These are phyloP conservation scores for Ornithorhynchus anatinus DNA, from an alignment of 2,113 vertebrate species.

Conservation along the genomic window DNA sequence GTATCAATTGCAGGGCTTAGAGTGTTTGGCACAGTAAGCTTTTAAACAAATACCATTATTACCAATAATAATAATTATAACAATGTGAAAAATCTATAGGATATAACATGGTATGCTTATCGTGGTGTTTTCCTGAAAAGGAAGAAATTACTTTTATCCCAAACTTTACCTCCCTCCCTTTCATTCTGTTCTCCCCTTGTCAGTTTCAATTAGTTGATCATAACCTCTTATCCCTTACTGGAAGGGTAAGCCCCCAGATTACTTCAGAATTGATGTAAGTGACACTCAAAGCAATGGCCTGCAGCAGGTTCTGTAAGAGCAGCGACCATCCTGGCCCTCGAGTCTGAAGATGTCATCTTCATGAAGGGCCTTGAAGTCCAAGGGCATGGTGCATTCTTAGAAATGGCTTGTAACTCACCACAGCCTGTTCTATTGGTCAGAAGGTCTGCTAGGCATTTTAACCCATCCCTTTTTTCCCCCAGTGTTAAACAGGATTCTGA, in stretches of 20 bases:
- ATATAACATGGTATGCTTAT: slow-evolving; percentile 63
- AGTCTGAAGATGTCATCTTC: slow-evolving; percentile 66
- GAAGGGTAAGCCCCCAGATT: slow-evolving; percentile 75
- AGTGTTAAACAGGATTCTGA: too few species aligned
- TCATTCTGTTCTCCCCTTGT: slow-evolving; percentile 75
- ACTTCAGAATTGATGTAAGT: slow-evolving; percentile 79
- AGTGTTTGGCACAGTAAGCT: too few species aligned
- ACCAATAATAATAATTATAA: too few species aligned
- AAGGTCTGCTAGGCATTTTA: too few species aligned
- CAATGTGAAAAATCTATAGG: too few species aligned
- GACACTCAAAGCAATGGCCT: slow-evolving; percentile 75
- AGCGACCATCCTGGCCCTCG: slow-evolving; percentile 44
- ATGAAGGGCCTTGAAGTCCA: slow-evolving; percentile 65
- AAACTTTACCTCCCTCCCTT: slow-evolving; percentile 67
- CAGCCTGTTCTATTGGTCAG: too few species aligned
- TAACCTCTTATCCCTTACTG: slow-evolving; percentile 79
- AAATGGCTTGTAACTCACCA: too few species aligned
- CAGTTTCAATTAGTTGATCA: slow-evolving; percentile 79
- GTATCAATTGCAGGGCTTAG: too few species aligned
- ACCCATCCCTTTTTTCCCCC: too few species aligned
- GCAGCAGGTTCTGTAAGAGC: slow-evolving; percentile 61
- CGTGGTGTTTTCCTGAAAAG: slow-evolving; percentile 60
- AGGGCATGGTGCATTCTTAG: too few species aligned
- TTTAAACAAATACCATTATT: too few species aligned
- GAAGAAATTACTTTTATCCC: slow-evolving; percentile 63